Conservation (phyloP, 1,140 invertebrate species). For the Ptiloglossa arizonensis region DNA sequence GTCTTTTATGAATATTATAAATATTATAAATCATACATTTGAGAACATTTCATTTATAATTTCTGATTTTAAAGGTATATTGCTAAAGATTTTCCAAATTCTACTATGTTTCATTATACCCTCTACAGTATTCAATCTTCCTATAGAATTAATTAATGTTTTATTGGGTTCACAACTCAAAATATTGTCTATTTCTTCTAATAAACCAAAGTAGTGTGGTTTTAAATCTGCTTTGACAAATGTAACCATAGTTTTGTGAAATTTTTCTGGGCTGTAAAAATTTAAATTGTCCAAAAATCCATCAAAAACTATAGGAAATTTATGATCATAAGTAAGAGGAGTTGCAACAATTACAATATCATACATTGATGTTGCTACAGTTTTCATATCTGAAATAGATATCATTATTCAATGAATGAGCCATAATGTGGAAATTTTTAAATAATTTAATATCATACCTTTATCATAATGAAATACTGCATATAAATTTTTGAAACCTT, state of each 20-base stretch:
- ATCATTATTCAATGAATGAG: background rate
- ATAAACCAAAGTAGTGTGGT: constrained; percentile 78
- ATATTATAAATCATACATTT: constrained; percentile 74
- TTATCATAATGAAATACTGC: constrained; percentile 65
- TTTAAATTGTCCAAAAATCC: constrained; percentile 71
- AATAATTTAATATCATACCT: constrained; percentile 48
- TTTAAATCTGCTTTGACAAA: constrained; percentile 83
- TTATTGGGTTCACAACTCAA: constrained; percentile 81
- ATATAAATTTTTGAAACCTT: constrained; percentile 52
- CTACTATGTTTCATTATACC: constrained; percentile 58
- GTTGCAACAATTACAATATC: constrained; percentile 85
- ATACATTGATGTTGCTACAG: constrained; percentile 74
- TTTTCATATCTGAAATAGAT: constrained; percentile 64
- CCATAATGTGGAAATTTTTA: background rate
- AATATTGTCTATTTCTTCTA: constrained; percentile 76
- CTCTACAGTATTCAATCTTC: constrained; percentile 78
- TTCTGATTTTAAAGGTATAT: constrained; percentile 75
- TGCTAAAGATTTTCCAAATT: constrained; percentile 85
- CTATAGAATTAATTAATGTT: constrained; percentile 77
- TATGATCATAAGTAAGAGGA: constrained; percentile 81
- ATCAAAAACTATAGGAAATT: constrained; percentile 71
- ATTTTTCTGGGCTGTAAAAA: constrained; percentile 74
- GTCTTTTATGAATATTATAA: constrained; percentile 4
- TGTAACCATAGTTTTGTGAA: constrained; percentile 84
- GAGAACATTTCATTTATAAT: constrained; percentile 82